These are phyloP conservation scores for Drosophila fuyamai DNA, from an alignment of 1,140 invertebrate species.

Conservation along the genomic window DNA sequence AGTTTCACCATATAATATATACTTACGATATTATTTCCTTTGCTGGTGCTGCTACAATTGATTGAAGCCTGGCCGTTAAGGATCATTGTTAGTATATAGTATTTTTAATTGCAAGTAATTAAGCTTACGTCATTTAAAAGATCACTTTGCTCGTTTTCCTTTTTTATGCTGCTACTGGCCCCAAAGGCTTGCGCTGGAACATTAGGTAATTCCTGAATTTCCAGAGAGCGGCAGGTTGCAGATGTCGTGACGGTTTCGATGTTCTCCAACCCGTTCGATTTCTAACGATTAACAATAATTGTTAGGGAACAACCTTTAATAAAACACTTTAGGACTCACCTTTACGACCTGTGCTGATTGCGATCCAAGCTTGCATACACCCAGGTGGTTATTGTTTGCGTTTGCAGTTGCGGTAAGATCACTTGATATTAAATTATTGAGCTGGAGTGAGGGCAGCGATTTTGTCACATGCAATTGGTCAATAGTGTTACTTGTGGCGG, in stretches of 20 bases:
- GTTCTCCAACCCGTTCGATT: slow-evolving; percentile 43
- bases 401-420: slow-evolving; percentile 23
- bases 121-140: slow-evolving; percentile 61
- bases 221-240: slow-evolving; percentile 28
- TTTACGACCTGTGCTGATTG: slow-evolving; percentile 50
- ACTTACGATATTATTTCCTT: slow-evolving; percentile 78
- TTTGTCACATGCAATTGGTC: slow-evolving; percentile 26
- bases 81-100: neutral
- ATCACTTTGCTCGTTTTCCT: slow-evolving; percentile 56
- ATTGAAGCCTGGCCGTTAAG: slow-evolving; percentile 45
- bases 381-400: slow-evolving; percentile 41
- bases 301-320: neutral
- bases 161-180: slow-evolving; percentile 46
- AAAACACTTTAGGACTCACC: slow-evolving; percentile 30
- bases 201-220: slow-evolving; percentile 57
- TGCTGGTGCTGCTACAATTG: slow-evolving; percentile 64
- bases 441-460: slow-evolving; percentile 13
- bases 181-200: slow-evolving; percentile 54
- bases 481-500: slow-evolving; percentile 32
- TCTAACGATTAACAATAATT: slow-evolving; percentile 26
- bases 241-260: slow-evolving; percentile 30
- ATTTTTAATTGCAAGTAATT: neutral
- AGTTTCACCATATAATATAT: slow-evolving; percentile 1
- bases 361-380: slow-evolving; percentile 29
- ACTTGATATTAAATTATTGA: slow-evolving; percentile 45